Evolutionary conservation across 2,888 invertebrate species (phyloP), one percentile per base, ranked within the genome.

Genomic region (Smittia aterrima): DNA sequence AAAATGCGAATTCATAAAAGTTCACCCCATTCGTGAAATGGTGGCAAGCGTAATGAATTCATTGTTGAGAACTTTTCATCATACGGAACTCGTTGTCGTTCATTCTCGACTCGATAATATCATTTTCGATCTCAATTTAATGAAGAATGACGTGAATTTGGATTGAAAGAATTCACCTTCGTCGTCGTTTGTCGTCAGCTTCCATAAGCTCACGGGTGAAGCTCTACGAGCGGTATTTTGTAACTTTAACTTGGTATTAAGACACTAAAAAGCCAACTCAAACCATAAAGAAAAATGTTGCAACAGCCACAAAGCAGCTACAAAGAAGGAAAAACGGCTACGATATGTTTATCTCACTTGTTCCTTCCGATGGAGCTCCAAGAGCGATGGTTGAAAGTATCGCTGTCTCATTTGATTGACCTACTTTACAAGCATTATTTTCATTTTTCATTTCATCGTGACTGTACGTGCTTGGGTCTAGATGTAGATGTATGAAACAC

Each of bases 381-480:
- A 32, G 54, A 62, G 72, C 72, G 32, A 62, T 72, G 32, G 72
- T 27, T 72, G 62, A 24, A 72, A 32, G 72, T 72, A 72, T 72
- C 16, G 72, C 32, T 72, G 72, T 72, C 72, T 72, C 72, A 62
- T 72, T 72, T 72, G 72, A 72, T 72, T 72, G 72, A 72, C 72
- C 72, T 72, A 72, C 62, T 72, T 72, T 72, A 62, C 72, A 38
- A 72, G 54, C 72, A 62, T 72, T 70, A 54, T 70, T 72, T 72
- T 72, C 62, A 72, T 72, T 72, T 66, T 66, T 72, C 72, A 53
- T 66, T 66, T 72, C 72, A 32, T 72, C 72, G 72, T 62, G 25
- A 62, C 72, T 72, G 40, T 72, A 72, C 72, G 72, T 72, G 72
- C 72, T 62, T 40, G 41, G 32, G 68, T 75, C 27, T 75, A 54